phyloP scores from a whole-genome alignment of 1,140 invertebrate genomes.

The Drosophila kanapiae region DNA sequence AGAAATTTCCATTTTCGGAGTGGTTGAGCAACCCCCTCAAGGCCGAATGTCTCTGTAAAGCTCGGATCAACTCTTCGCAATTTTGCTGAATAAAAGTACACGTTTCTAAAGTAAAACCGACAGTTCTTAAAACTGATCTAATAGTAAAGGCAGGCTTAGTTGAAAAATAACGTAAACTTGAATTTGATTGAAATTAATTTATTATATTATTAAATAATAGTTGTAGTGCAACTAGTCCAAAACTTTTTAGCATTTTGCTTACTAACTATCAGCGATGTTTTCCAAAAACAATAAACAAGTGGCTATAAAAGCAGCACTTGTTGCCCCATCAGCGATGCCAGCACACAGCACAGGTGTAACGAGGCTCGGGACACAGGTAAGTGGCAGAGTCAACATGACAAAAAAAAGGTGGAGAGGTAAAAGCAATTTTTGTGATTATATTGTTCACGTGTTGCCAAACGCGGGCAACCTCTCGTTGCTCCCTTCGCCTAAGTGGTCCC shows the following conservation, averaged over 20 bases:
- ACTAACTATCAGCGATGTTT: constrained; percentile 16
- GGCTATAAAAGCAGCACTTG: constrained; percentile 49
- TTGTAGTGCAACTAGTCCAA: constrained; percentile 7
- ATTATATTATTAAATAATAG: neutral
- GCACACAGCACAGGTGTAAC: constrained; percentile 9
- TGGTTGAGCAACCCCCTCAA: neutral
- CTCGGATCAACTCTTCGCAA: neutral
- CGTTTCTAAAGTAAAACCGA: neutral
- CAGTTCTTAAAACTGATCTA: neutral
- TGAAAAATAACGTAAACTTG: neutral
- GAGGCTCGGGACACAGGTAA: constrained; percentile 46
- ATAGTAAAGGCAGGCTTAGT: neutral
- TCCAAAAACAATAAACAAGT: constrained; percentile 40
- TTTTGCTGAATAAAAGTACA: neutral
- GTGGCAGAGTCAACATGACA: constrained; percentile 49
- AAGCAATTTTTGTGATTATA: constrained; percentile 58
- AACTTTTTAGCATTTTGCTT: constrained; percentile 5
- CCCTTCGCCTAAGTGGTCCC: constrained; percentile 6
- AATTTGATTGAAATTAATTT: neutral
- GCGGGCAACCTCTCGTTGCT: neutral
- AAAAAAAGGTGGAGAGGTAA: constrained; percentile 18
- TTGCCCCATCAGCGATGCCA: constrained; percentile 45
- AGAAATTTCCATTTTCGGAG: neutral
- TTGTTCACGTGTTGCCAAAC: constrained; percentile 57
- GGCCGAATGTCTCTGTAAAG: neutral